Base-by-base conservation (phyloP, 30 jellyfish, hydroid and myxozoan genomes). In the Chrysaora quinquecirrha region DNA sequence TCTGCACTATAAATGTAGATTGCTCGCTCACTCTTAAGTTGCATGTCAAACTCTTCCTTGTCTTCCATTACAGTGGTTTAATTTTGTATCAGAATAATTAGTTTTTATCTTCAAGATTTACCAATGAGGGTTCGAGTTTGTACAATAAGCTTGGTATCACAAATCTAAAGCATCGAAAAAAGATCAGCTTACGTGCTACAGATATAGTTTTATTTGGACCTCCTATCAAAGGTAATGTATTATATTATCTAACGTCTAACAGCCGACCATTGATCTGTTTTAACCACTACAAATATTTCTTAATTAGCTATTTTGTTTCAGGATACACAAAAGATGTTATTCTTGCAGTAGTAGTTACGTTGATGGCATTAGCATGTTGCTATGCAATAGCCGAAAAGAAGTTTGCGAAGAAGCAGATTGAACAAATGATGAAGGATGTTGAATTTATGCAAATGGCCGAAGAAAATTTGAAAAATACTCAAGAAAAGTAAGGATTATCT, bases 181-280 rank as follows among this genome's bases (percentile, higher is more conserved):
- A 93, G 85, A 82, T 93, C 30, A 64, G 50, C 35, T 70, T 93
- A 25, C 95, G 95, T 18, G 95, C 97, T 18, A 77, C 98, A 23
- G 98, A 93, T 60, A 72, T 93, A 33, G 95, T 93, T 20, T 70
- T 93, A 35, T 93, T 93, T 87, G 98, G 98, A 7, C 89, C 87
- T 10, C 97, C 97, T 16, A 48, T 32, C 28, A 83, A 75, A 67
- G 96, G 97, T 90, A 65, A 25, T 76, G n/a, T 19, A 18, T 29
- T 52, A n/a, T n/a, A n/a, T n/a, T n/a, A n/a, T n/a, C n/a, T n/a
- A n/a, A n/a, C n/a, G n/a, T n/a, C n/a, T n/a, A n/a, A n/a, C n/a
- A n/a, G n/a, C n/a, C n/a, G n/a, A n/a, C n/a, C n/a, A n/a, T n/a
- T n/a, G n/a, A n/a, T n/a, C n/a, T n/a, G n/a, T n/a, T n/a, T n/a